Base-by-base conservation (phyloP, 2,797 vertebrate species). In the Ammospiza maritima region DNA sequence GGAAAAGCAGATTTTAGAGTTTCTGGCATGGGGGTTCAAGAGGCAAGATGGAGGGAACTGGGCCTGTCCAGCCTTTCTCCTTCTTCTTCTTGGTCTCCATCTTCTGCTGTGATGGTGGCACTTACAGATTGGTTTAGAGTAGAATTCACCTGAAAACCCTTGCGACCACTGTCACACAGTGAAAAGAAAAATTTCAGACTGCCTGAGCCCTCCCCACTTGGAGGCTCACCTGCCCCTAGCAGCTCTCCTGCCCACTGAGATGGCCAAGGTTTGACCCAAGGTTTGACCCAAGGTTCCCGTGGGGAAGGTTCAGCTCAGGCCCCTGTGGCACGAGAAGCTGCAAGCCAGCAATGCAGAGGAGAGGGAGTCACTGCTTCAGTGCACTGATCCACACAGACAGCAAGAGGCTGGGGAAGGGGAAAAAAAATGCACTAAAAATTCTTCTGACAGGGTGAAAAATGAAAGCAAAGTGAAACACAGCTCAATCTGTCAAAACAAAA, bases 401-500 rank as follows among this genome's bases (percentile, higher is more conserved):
- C 62, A 18, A 86, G 77, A 92, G n/a, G 84, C 78, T 75, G 58
- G 81, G 88, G 36, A 83, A 65, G 26, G 67, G 25, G 1, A 53
- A 4, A 80, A 88, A 87, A 85, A 95, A 81, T 2, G 58, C 67
- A 67, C 89, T 91, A 82, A 91, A 84, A 93, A 96, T 96, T 90
- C 77, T 91, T 96, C 62, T 97, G 96, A 96, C 96, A 97, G 94
- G 89, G 94, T 94, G 92, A 89, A 95, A 96, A 96, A 96, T 91
- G 91, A 96, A 96, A 96, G 70, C 89, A 77, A 89, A 94, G 62
- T 72, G 88, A 87, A 93, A 94, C 74, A 94, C 91, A 82, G 80
- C 71, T 94, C 95, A 93, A 94, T 93, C 93, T 95, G 94, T 96
- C 96, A 97, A 96, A 94, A 95, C 88, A 96, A 93, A 96, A 93